Percentiles rank a stretch among this genome's conserved stretches.
phyloP scores from a whole-genome alignment of 2,888 invertebrate species.

The Aromia moschata region DNA sequence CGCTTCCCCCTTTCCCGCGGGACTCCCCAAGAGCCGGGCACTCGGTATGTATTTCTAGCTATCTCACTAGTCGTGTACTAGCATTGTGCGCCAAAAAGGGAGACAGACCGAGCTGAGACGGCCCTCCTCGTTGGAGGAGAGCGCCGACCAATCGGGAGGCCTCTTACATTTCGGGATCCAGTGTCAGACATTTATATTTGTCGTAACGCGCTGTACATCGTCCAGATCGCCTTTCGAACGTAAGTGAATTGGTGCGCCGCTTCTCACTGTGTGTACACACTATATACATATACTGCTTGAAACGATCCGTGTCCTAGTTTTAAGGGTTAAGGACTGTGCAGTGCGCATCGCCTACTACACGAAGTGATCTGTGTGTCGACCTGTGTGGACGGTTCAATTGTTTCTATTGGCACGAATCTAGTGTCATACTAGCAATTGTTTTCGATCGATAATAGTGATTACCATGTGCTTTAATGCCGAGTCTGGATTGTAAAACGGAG shows the following conservation, averaged over 20 bases:
- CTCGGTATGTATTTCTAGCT: conserved; percentile 56
- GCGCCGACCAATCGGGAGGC: conserved; percentile 61
- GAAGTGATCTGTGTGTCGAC: conserved; percentile 35
- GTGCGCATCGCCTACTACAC: conserved; percentile 34
- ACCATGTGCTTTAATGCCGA: conserved; percentile 33
- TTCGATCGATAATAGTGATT: conserved; percentile 10
- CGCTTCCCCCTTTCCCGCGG: conserved; percentile 30
- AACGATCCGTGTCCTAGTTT: conserved; percentile 34
- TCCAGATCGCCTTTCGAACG: conserved; percentile 98
- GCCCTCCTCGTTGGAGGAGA: conserved; percentile 62
- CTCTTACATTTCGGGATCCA: conserved; percentile 73
- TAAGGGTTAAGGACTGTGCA: conserved; percentile 33
- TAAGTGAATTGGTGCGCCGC: conserved; percentile 70
- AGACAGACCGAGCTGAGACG: conserved; percentile 67
- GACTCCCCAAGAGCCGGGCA: conserved; percentile 31
- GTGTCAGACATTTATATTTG: conserved; percentile 84
- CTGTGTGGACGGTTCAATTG: conserved; percentile 15
- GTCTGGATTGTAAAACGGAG: conserved; percentile 42
- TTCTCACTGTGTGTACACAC: too few species aligned
- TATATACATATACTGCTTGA: conserved; percentile 37
- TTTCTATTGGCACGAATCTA: conserved; percentile 24
- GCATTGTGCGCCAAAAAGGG: conserved; percentile 71
- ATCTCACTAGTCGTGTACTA: conserved; percentile 52
- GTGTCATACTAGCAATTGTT: conserved; percentile 52
- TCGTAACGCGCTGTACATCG: conserved; percentile 75